These are phyloP conservation scores for Phortica okadai DNA, from an alignment of 2,888 invertebrate species.

Conservation along the genomic window DNA sequence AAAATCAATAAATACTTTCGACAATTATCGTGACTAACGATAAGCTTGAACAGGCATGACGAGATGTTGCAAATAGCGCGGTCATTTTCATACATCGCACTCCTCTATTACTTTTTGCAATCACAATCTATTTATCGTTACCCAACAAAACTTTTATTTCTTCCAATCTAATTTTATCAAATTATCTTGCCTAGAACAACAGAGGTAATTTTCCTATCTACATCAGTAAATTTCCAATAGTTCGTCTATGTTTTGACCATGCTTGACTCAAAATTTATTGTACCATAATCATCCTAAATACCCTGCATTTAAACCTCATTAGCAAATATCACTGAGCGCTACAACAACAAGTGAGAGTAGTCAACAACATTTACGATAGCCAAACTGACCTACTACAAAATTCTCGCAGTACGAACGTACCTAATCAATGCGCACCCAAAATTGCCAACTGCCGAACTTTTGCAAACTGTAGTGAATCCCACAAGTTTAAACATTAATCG, in stretches of 20 bases:
- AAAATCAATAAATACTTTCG: too few species aligned
- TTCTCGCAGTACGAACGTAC: background rate
- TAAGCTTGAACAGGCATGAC: too few species aligned
- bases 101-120: too few species aligned
- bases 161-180: too few species aligned
- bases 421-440: too few species aligned
- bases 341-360: too few species aligned
- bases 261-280: background rate
- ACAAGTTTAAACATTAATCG: background rate
- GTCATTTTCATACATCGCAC: too few species aligned
- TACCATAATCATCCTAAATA: background rate
- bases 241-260: background rate
- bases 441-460: background rate
- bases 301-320: background rate
- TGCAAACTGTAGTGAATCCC: background rate
- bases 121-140: too few species aligned
- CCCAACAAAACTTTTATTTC: too few species aligned
- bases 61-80: too few species aligned
- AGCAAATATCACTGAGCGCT: background rate
- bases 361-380: background rate
- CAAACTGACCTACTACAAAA: conserved; percentile 1
- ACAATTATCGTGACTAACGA: too few species aligned
- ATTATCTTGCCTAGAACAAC: too few species aligned
- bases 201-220: background rate
- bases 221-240: background rate